Conservation (phyloP, 2,113 vertebrate genomes). For the Aplodontia rufa region DNA sequence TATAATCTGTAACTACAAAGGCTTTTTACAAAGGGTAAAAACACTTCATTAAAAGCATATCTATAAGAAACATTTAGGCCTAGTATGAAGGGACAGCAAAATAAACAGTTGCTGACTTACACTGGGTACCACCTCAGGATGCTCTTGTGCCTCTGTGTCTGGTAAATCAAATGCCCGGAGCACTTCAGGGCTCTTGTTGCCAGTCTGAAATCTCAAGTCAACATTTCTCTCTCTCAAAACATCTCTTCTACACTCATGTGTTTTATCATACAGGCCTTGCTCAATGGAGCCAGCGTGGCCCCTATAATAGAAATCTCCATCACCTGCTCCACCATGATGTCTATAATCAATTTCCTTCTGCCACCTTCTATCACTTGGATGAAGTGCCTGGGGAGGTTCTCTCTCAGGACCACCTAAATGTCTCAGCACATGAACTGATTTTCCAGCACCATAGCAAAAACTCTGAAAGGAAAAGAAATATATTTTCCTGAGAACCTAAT, state of each 20-base stretch:
- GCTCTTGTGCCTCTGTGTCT: conserved; percentile 49
- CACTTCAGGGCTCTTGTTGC: conserved; percentile 62
- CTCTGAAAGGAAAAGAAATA: conserved; percentile 64
- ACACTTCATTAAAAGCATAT: not conserved
- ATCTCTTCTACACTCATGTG: conserved; percentile 73
- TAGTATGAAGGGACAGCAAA: not conserved
- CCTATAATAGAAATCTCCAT: not conserved
- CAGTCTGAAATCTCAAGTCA: not conserved
- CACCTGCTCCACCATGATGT: conserved; percentile 29
- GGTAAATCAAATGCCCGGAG: not conserved
- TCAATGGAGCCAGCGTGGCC: fast-evolving
- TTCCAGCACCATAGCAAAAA: conserved; percentile 85
- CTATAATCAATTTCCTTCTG: conserved; percentile 34
- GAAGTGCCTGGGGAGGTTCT: conserved; percentile 37
- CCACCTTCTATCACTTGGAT: not conserved
- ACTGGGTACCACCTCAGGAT: not conserved
- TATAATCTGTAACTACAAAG: not conserved
- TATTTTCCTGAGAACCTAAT: not conserved
- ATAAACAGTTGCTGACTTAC: conserved; percentile 69
- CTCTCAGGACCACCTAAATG: conserved; percentile 66
- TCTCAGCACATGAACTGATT: conserved; percentile 75
- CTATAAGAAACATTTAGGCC: not conserved
- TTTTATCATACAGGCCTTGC: conserved; percentile 59
- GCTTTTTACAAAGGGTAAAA: not conserved
- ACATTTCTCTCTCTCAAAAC: conserved; percentile 54